These are phyloP conservation scores for Hypotaenidia philippensis DNA, from an alignment of 2,797 vertebrate species.

Conservation along the genomic window DNA sequence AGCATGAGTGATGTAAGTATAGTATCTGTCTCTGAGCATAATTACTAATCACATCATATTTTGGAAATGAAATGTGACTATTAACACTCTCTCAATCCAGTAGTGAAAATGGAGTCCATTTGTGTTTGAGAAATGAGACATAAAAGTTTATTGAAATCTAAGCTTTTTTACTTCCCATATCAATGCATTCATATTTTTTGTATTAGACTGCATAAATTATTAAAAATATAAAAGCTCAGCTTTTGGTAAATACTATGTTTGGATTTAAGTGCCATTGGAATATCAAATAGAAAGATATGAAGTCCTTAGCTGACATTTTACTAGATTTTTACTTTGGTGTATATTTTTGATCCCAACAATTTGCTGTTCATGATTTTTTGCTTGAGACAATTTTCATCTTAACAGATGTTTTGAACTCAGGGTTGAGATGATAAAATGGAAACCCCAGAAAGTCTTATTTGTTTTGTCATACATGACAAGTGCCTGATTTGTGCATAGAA, in stretches of 20 bases:
- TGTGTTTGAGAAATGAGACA: not conserved
- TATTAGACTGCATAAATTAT: not conserved
- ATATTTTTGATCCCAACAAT: not conserved
- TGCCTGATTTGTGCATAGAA: not conserved
- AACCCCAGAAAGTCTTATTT: not conserved
- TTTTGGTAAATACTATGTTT: not conserved
- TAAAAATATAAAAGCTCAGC: not conserved
- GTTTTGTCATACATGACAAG: not conserved
- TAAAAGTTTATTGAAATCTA: not conserved
- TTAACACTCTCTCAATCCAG: conserved; percentile 9
- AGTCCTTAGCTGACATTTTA: not conserved
- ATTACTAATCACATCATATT: not conserved
- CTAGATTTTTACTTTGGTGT: not conserved
- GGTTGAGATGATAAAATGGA: not conserved
- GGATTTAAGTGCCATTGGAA: not conserved
- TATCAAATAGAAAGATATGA: not conserved
- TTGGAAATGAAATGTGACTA: not conserved
- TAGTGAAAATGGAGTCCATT: not conserved
- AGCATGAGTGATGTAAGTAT: not conserved
- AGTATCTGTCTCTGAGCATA: not conserved
- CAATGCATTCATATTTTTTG: not conserved
- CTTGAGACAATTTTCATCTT: not conserved
- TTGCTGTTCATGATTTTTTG: not conserved
- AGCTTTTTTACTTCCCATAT: not conserved
- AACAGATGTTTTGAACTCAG: not conserved